Base-by-base conservation (phyloP, 2,888 invertebrate species). In the Cylloceria caligata region DNA sequence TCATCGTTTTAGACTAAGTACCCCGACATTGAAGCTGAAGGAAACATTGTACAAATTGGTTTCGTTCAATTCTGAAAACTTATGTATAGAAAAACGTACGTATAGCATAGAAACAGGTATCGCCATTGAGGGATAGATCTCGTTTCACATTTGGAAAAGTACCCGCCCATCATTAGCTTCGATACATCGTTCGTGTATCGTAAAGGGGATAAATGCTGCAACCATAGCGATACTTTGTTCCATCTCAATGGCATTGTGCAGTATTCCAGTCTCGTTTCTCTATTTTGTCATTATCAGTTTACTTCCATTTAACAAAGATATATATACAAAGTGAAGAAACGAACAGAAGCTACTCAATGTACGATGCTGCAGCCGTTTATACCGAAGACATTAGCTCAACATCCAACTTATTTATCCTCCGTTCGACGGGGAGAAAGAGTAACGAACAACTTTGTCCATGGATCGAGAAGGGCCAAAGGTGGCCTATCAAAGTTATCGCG, bases 401-500 rank as follows among this genome's bases (percentile, higher is more conserved):
- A 34, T 60, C 21, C 42, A 76, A 72, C 19, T 67, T 72, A 72
- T 72, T 73, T 68, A 67, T 47, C 72, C 55, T 68, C 30, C 80
- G 34, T 45, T 47, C 30, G 5, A 36, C 24, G 21, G 24, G 42
- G 49, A n/a, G 19, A 73, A 42, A 67, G 47, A 74, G 16, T 52
- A 69, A 19, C 42, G 64, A 16, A 55, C 45, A 57, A 57, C 4
- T 57, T 75, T 64, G 68, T 45, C 52, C 27, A 60, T 39, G 39
- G 34, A 42, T 64, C 24, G 27, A n/a, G 30, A n/a, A 57, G 30
- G 57, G 11, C n/a, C 1, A 60, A 64, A 19, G 19, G n/a, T 64
- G 60, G 60, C 30, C 30, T 62, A 34, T 55, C 55, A 72, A 78
- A 78, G 74, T 73, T 47, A 57, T 74, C 73, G 65, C 77, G 76